Evolutionary conservation across 2,797 vertebrate genomes (phyloP), one percentile per base, ranked within the genome.

Genomic region (Brachymystax lenok): DNA sequence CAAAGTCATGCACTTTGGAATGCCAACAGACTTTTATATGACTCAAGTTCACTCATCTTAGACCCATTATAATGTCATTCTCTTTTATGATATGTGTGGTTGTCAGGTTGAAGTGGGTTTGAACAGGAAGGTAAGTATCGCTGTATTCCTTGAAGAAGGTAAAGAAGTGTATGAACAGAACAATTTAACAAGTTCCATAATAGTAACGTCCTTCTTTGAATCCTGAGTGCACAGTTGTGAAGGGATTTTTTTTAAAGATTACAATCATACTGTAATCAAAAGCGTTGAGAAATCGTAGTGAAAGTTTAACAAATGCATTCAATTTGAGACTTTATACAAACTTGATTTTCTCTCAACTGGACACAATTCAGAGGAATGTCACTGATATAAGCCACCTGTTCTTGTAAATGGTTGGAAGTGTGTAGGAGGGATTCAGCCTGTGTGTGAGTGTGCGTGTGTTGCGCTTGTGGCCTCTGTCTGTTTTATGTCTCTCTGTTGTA

Each of bases 251-350:
- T 40, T n/a, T 5, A 59, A 28, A 46, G 30, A 54, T 46, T 56
- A 40, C 59, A 56, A 33, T 51, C 16, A 50, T 67, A 78, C n/a
- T 74, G 40, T 68, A 27, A 78, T 74, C 71, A 64, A 17, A 70
- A 74, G 24, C 33, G 24, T 21, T 40, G 19, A 35, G 72, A 46
- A 73, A 24, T 61, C 19, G 5, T 63, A 24, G 71, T 35, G 28
- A 30, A 61, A 3, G 54, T 59, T 59, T 21, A 19, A 21, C 56
- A n/a, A 59, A 59, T 19, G 4, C 6, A 19, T 19, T 59, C 19
- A 46, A 46, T 19, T 56, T 56, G 54, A 56, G 14, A 5, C n/a
- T 59, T 59, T 8, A 6, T 8, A 59, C 56, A n/a, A 59, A 59
- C 56, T 7, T 21, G 19, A 59, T 21, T 59, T 59, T 19, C n/a